Conservation (phyloP, 2,888 invertebrate genomes). For the Andrena trimmerana region DNA sequence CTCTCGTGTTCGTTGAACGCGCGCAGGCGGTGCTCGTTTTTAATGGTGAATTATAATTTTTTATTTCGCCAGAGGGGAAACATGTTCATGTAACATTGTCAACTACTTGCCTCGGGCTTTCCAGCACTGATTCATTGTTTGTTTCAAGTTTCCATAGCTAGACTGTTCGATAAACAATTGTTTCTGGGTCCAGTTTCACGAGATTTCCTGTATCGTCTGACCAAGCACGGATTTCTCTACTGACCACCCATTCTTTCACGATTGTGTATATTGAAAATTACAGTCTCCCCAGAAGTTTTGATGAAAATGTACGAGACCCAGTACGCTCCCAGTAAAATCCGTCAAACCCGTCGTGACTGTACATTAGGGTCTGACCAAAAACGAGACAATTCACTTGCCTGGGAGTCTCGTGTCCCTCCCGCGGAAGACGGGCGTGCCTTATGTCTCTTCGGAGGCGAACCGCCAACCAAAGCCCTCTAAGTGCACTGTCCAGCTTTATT, state of each 20-base stretch:
- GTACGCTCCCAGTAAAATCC: background rate
- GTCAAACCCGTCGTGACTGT: background rate
- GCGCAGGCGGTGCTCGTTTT: conserved; percentile 1
- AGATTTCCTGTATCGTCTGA: background rate
- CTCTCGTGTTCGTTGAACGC: conserved; percentile 9
- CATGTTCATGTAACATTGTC: background rate
- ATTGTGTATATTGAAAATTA: background rate
- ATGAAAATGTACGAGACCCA: background rate
- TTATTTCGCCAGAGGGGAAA: conserved; percentile 2
- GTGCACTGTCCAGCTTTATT: background rate
- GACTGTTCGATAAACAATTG: too few species aligned
- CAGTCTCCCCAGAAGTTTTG: background rate
- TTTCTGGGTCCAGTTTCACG: background rate
- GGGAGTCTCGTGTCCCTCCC: background rate
- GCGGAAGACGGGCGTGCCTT: background rate
- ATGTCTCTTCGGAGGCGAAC: background rate
- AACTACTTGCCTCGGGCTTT: background rate
- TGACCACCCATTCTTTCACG: background rate
- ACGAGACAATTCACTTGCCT: conserved; percentile 2
- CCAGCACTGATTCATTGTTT: background rate
- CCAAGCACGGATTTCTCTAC: conserved; percentile 8
- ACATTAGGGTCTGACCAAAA: background rate
- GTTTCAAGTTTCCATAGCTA: too few species aligned
- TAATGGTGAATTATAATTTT: conserved; percentile 35
- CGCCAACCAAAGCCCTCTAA: conserved; percentile 5